Evolutionary conservation across 2,888 invertebrate species (phyloP).

Genomic region (Panopea generosa): DNA sequence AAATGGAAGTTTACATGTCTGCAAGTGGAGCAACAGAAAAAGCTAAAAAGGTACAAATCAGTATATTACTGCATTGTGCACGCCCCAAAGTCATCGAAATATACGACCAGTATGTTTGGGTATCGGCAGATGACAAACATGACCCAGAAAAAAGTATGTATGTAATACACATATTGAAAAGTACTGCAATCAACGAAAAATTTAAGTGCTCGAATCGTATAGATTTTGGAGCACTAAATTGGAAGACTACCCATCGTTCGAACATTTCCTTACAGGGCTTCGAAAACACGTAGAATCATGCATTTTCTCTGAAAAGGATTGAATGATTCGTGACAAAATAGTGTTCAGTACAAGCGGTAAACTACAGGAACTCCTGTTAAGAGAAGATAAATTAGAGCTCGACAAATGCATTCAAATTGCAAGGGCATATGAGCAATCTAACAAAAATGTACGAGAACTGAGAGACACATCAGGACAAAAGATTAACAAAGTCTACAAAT

Average conservation of each 20-base stretch:
- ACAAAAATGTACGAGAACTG: slow-evolving; percentile 49
- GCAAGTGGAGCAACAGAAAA: slow-evolving; percentile 29
- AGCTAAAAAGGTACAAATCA: slow-evolving; percentile 14
- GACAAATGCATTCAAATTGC: slow-evolving; percentile 42
- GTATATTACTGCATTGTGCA: slow-evolving; percentile 32
- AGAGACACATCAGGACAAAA: slow-evolving; percentile 23
- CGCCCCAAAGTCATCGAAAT: slow-evolving; percentile 38
- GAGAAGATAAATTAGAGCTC: slow-evolving; percentile 45
- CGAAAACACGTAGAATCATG: slow-evolving; percentile 40
- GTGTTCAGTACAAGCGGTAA: slow-evolving; percentile 50
- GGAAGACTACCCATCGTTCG: slow-evolving; percentile 35
- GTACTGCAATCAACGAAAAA: slow-evolving; percentile 55
- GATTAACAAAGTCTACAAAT: slow-evolving; percentile 8
- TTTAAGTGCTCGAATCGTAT: slow-evolving; percentile 53
- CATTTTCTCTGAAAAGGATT: slow-evolving; percentile 51
- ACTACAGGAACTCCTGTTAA: slow-evolving; percentile 47
- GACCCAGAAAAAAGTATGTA: slow-evolving; percentile 32
- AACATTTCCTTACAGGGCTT: slow-evolving; percentile 51
- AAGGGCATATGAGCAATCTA: slow-evolving; percentile 53
- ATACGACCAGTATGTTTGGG: slow-evolving; percentile 44
- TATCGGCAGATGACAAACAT: slow-evolving; percentile 21
- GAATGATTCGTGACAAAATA: slow-evolving; percentile 61
- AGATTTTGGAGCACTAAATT: slow-evolving; percentile 46
- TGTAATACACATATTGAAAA: slow-evolving; percentile 42
- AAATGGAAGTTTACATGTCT: slow-evolving; percentile 27